Evolutionary conservation across 35 echinoderm and acorn worm genomes (phyloP).

Genomic region (Lytechinus pictus): DNA sequence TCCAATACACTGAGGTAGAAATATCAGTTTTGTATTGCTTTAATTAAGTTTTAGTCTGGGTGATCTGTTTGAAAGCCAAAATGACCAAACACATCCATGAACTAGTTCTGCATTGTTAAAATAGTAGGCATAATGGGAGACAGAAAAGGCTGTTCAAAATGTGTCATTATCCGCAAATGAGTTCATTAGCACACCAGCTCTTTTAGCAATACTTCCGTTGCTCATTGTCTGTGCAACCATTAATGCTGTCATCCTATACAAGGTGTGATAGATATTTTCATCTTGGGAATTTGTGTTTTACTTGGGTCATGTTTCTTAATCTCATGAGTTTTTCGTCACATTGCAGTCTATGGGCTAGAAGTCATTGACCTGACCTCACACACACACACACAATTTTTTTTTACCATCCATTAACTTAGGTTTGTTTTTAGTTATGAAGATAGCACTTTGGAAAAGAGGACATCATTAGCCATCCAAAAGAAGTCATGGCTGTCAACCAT

Average conservation of each 20-base stretch:
- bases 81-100: background rate
- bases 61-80: background rate
- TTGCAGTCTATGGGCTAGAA: background rate
- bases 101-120: background rate
- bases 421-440: background rate
- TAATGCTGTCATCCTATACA: background rate
- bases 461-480: too few relatives aligned
- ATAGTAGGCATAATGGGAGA: background rate
- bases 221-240: conserved; percentile 12
- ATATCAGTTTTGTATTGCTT: background rate
- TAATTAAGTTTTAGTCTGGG: background rate
- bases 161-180: conserved; percentile 32
- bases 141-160: background rate
- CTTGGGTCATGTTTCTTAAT: background rate
- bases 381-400: background rate
- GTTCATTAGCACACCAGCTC: conserved; percentile 9
- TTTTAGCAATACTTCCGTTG: background rate
- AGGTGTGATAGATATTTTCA: background rate
- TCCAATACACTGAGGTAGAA: too few relatives aligned
- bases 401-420: background rate
- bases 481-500: too few relatives aligned
- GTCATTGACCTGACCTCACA: background rate
- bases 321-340: background rate
- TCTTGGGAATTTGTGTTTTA: background rate
- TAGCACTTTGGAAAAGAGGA: too few relatives aligned